A percentile compares a stretch with the other conserved stretches of the same genome.
These are phyloP conservation scores for Hartigia nigra DNA, from an alignment of 2,888 invertebrate species.

Conservation along the genomic window DNA sequence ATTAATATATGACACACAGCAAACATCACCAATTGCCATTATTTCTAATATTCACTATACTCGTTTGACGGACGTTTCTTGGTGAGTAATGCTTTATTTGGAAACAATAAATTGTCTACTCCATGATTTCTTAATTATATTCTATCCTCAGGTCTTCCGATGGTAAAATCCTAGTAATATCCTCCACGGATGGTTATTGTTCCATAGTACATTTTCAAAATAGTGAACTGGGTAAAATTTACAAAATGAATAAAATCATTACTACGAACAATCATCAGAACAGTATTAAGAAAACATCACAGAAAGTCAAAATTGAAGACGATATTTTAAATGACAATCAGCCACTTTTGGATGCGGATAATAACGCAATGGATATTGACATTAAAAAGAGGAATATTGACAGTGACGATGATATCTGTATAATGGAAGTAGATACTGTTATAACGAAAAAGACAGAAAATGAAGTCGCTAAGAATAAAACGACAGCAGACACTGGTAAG, in stretches of 20 bases:
- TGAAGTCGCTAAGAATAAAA: constrained; percentile 22
- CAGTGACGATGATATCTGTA: constrained; percentile 13
- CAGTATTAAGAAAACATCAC: constrained; percentile 26
- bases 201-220: constrained; percentile 82
- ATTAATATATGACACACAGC: constrained; percentile 89
- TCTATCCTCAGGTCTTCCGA: constrained; percentile 74
- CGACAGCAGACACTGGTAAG: constrained; percentile 33
- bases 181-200: constrained; percentile 92
- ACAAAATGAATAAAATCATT: constrained; percentile 56
- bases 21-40: constrained; percentile 80
- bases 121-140: constrained; percentile 9
- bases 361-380: constrained; percentile 59
- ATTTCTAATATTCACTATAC: constrained; percentile 90
- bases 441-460: constrained; percentile 21
- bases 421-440: constrained; percentile 18
- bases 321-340: constrained; percentile 10
- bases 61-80: constrained; percentile 87
- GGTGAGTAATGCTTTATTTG: constrained; percentile 67
- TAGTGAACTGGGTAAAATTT: constrained; percentile 77
- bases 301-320: constrained; percentile 8
- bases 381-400: constrained; percentile 27
- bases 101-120: background rate
- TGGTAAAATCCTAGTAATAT: constrained; percentile 79
- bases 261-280: constrained; percentile 16
- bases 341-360: constrained; percentile 43